Conservation (phyloP, 2,888 invertebrate genomes). For the Prionchulus punctatus region DNA sequence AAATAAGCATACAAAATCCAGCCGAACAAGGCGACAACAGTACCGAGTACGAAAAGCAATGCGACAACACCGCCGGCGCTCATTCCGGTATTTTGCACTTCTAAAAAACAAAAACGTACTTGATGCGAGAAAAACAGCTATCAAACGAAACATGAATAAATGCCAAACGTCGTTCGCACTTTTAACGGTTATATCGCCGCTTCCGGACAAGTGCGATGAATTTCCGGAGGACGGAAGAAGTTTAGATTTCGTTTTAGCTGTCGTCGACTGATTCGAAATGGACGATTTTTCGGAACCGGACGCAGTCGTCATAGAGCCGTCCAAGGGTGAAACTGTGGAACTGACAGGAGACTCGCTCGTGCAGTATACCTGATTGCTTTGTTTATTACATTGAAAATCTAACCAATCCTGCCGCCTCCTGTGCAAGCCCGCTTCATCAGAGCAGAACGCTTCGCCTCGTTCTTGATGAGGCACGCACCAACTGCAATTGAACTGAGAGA, state of each 20-base stretch:
- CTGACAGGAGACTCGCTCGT: no score
- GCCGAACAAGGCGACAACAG: conserved; percentile 50
- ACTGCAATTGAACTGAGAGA: conserved; percentile 26
- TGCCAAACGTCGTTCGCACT: no score
- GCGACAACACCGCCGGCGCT: conserved; percentile 44
- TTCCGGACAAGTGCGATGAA: no score
- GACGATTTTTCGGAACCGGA: no score
- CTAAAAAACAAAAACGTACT: background rate
- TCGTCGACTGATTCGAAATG: no score
- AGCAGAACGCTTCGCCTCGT: conserved; percentile 23
- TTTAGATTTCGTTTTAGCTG: no score
- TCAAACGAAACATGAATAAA: no score
- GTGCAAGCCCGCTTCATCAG: conserved; percentile 23
- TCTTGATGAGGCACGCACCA: conserved; percentile 24
- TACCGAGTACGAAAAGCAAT: conserved; percentile 51
- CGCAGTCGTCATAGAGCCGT: no score
- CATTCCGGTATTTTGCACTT: background rate
- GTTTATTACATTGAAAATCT: conserved; percentile 16
- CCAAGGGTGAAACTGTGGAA: no score
- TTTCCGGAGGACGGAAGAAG: no score
- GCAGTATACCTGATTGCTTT: background rate
- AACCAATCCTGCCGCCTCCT: conserved; percentile 24
- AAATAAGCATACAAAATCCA: conserved; percentile 88
- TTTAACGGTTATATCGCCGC: no score
- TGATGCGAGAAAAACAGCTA: no score